Evolutionary conservation across 2,113 vertebrate genomes (phyloP).

Genomic region (Grallaria varia): DNA sequence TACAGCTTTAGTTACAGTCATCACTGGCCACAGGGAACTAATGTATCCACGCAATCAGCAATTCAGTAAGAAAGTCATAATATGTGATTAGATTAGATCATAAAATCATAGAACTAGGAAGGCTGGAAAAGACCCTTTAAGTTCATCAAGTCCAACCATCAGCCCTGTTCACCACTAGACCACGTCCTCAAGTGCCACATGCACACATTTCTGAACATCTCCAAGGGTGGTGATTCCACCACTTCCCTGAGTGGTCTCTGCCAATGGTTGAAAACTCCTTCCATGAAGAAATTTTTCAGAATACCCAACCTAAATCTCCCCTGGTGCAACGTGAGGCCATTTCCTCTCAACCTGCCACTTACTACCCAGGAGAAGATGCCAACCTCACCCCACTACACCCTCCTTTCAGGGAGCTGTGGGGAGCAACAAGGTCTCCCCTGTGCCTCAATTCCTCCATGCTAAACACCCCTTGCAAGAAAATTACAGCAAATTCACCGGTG

Average conservation of each 20-base stretch:
- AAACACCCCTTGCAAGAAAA: neutral
- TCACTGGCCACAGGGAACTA: neutral
- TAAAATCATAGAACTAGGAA: rapidly evolving
- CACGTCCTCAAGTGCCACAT: rapidly evolving
- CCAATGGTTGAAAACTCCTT: neutral
- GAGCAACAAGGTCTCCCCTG: neutral
- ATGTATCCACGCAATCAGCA: neutral
- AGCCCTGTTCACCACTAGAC: neutral
- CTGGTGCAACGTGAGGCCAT: neutral
- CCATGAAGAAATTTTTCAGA: rapidly evolving
- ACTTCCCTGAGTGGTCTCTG: neutral
- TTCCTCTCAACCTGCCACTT: neutral
- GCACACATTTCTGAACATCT: neutral
- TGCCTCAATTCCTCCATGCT: neutral
- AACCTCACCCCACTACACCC: neutral
- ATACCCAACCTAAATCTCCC: neutral
- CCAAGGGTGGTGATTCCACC: neutral
- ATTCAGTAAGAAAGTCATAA: neutral
- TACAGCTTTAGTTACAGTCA: neutral
- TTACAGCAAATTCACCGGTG: neutral
- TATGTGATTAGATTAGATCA: neutral
- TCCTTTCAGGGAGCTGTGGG: neutral
- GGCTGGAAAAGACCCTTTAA: neutral
- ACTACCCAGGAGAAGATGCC: neutral
- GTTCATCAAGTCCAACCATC: neutral